phyloP scores from a whole-genome alignment of 2,113 vertebrate genomes.

The Cryptotis parvus region DNA sequence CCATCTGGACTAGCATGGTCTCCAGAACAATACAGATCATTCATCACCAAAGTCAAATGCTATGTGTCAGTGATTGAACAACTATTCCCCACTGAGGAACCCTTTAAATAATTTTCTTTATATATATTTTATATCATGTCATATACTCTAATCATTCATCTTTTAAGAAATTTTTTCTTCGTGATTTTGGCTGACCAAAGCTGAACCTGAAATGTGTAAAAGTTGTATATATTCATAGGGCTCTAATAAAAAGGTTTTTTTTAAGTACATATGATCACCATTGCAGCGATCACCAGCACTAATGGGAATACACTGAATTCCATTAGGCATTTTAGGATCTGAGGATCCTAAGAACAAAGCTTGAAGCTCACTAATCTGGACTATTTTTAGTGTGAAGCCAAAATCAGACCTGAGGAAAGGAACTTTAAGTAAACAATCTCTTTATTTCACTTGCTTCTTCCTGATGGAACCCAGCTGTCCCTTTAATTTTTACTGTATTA shows the following conservation, averaged over 20 bases:
- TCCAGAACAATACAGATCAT: background rate
- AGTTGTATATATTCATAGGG: too few relatives aligned
- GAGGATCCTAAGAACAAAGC: background rate
- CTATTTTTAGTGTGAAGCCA: background rate
- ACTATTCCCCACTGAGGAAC: background rate
- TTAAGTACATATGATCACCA: too few relatives aligned
- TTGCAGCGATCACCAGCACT: background rate
- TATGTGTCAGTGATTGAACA: background rate
- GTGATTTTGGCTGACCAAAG: background rate
- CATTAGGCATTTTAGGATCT: background rate
- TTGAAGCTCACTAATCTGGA: background rate
- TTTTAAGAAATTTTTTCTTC: slow-evolving; percentile 27
- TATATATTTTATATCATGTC: background rate
- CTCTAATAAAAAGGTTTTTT: too few relatives aligned
- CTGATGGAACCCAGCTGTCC: background rate
- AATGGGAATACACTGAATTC: background rate
- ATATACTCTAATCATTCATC: background rate
- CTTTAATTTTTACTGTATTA: background rate
- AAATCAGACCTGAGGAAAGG: background rate
- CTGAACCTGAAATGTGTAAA: background rate
- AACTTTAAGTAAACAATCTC: background rate
- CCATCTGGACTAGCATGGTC: background rate
- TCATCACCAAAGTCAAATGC: background rate
- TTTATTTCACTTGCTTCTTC: background rate
- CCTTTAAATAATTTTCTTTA: background rate